phyloP scores from a whole-genome alignment of 1,140 invertebrate genomes.

The Drosophila lacertosa region DNA sequence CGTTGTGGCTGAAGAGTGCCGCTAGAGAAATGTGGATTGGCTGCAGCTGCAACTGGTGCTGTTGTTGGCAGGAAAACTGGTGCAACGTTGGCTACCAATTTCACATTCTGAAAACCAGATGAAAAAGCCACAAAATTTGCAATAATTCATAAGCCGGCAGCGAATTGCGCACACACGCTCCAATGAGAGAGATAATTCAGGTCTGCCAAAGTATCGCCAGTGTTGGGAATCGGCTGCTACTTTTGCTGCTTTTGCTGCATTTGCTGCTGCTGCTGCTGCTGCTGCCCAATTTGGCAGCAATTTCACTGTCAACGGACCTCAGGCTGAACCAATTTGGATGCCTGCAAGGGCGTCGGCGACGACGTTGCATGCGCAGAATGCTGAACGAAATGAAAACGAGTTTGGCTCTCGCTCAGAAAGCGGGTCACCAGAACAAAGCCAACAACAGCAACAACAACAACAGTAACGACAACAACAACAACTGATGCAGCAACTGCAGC shows the following conservation, averaged over 20 bases:
- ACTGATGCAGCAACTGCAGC: conserved; percentile 4
- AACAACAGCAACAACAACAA: conserved; percentile 34
- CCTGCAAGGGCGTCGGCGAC: conserved; percentile 63
- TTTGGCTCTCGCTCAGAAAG: conserved; percentile 57
- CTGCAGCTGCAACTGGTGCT: conserved; percentile 30
- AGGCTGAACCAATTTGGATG: conserved; percentile 36
- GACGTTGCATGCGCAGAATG: conserved; percentile 59
- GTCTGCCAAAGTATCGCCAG: conserved; percentile 13
- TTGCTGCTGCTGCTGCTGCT: conserved; percentile 32
- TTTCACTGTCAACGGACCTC: conserved; percentile 72
- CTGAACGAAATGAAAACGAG: conserved; percentile 73
- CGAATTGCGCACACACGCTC: conserved; percentile 49
- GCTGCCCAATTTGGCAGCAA: conserved; percentile 66
- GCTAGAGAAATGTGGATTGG: conserved; percentile 63
- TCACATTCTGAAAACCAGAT: conserved; percentile 79
- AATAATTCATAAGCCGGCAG: conserved; percentile 77
- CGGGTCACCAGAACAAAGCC: conserved; percentile 72
- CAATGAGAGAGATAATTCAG: conserved; percentile 55
- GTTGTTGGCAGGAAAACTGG: conserved; percentile 50
- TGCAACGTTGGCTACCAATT: conserved; percentile 59
- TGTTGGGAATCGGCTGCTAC: conserved; percentile 44
- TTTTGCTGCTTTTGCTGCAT: conserved; percentile 30
- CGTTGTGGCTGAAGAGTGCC: conserved; percentile 53
- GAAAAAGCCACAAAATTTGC: conserved; percentile 74
- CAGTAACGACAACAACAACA: conserved; percentile 15